phyloP scores from a whole-genome alignment of 2,797 vertebrate species.

The Tokudaia tokunoshimensis region DNA sequence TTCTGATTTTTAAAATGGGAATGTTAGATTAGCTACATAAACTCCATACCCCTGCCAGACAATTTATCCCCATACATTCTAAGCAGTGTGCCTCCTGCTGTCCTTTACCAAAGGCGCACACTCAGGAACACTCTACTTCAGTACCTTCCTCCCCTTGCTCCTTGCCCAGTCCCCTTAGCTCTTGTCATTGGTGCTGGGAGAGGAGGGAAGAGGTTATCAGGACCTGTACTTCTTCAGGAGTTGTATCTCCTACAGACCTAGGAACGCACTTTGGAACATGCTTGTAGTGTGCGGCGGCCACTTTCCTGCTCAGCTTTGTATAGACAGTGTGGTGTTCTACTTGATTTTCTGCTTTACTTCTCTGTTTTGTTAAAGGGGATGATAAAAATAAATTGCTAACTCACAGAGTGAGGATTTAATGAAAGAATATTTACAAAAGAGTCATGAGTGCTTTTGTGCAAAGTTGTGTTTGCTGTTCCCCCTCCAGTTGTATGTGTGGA shows the following conservation, averaged over 20 bases:
- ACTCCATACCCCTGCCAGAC: too few relatives aligned
- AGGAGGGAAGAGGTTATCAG: background rate
- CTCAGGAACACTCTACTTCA: background rate
- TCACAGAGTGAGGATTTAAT: background rate
- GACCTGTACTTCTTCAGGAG: background rate
- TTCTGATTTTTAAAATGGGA: slow-evolving; percentile 5
- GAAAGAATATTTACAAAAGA: background rate
- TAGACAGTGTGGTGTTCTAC: background rate
- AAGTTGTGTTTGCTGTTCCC: background rate
- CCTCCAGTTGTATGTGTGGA: background rate
- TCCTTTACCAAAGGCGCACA: background rate
- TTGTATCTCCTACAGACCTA: background rate
- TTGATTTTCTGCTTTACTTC: background rate
- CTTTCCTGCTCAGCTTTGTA: background rate
- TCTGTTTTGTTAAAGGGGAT: background rate
- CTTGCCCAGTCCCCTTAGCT: background rate
- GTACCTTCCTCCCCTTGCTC: background rate
- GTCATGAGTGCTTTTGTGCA: background rate
- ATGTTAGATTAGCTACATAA: slow-evolving; percentile 22
- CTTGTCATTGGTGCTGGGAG: background rate
- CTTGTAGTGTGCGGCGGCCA: too few relatives aligned
- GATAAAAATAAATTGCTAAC: background rate
- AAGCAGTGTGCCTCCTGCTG: background rate
- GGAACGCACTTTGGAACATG: background rate
- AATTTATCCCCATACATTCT: background rate